These are phyloP conservation scores for Gastrophryne carolinensis DNA, from an alignment of 2,797 vertebrate species.

Conservation along the genomic window DNA sequence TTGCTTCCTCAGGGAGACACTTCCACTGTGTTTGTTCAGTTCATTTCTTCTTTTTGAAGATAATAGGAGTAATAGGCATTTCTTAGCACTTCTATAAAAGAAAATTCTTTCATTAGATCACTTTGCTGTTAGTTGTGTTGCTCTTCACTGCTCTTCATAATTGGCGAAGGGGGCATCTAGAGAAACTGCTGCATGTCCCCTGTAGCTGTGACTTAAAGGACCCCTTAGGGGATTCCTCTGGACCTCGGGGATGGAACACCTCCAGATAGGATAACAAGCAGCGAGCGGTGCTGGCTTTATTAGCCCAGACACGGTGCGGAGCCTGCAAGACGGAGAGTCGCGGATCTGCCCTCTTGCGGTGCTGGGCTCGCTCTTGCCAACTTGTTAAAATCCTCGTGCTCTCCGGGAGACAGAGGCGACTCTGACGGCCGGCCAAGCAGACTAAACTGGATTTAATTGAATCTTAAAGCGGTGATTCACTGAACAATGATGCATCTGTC, in stretches of 20 bases:
- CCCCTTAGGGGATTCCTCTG: constrained; percentile 35
- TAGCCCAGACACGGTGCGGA: constrained; percentile 6
- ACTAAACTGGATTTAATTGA: constrained; percentile 58
- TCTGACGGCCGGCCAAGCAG: constrained; percentile 42
- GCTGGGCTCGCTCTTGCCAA: constrained; percentile 47
- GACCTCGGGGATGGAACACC: constrained; percentile 36
- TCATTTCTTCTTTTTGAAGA: no score
- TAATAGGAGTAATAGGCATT: no score
- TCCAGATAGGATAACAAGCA: constrained; percentile 45
- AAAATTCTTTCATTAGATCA: constrained; percentile 4
- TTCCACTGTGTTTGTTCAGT: no score
- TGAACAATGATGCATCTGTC: constrained; percentile 64
- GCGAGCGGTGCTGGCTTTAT: constrained; percentile 46
- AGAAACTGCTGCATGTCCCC: neutral
- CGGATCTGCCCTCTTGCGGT: neutral
- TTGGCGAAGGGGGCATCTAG: neutral
- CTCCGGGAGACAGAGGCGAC: constrained; percentile 35
- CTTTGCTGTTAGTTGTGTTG: neutral
- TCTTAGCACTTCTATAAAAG: no score
- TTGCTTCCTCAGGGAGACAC: no score
- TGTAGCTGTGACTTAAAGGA: constrained; percentile 24
- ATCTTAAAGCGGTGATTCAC: constrained; percentile 56
- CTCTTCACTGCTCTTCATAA: neutral
- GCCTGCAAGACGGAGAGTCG: constrained; percentile 14
- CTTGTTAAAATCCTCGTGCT: constrained; percentile 52